Conservation (phyloP, 2,113 vertebrate genomes). For the Prionailurus viverrinus region DNA sequence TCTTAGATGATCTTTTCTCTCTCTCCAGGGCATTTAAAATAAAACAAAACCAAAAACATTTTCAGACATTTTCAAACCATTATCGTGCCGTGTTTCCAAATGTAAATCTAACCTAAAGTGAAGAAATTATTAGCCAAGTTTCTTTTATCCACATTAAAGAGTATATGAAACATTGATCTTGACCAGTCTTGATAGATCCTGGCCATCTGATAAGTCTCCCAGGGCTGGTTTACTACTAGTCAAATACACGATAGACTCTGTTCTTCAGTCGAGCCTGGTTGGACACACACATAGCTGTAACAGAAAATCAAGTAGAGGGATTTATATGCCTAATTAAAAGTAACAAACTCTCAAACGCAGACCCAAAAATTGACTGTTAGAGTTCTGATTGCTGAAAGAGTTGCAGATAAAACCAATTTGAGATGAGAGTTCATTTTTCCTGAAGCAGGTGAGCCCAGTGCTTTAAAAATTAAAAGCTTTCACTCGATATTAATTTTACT, state of each 20-base stretch:
- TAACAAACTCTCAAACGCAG: slow-evolving; percentile 51
- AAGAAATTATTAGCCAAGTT: slow-evolving; percentile 55
- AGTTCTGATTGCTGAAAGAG: slow-evolving; percentile 32
- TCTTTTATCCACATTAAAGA: slow-evolving; percentile 41
- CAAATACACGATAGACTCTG: not conserved
- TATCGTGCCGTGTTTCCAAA: slow-evolving; percentile 18
- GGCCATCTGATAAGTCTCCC: not conserved
- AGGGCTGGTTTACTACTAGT: slow-evolving; percentile 16
- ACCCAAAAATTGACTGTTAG: slow-evolving; percentile 67
- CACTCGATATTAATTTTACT: slow-evolving; percentile 47
- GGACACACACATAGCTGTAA: not conserved
- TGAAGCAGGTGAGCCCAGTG: not conserved
- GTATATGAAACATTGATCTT: slow-evolving; percentile 57
- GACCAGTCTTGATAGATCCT: not conserved
- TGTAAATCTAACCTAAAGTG: slow-evolving; percentile 28
- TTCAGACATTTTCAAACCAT: not conserved
- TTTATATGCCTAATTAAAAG: slow-evolving; percentile 76
- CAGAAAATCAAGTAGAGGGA: slow-evolving; percentile 46
- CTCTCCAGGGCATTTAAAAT: not conserved
- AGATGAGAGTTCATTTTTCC: slow-evolving; percentile 53
- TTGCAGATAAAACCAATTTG: slow-evolving; percentile 57
- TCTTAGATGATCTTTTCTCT: not conserved
- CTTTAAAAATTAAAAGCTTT: slow-evolving; percentile 64
- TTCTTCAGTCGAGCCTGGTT: not conserved
- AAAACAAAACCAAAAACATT: not conserved